A percentile compares a stretch with the other conserved stretches of the same genome.
Conservation (phyloP, 2,797 vertebrate species). For the Lepilemur ruficaudatus region DNA sequence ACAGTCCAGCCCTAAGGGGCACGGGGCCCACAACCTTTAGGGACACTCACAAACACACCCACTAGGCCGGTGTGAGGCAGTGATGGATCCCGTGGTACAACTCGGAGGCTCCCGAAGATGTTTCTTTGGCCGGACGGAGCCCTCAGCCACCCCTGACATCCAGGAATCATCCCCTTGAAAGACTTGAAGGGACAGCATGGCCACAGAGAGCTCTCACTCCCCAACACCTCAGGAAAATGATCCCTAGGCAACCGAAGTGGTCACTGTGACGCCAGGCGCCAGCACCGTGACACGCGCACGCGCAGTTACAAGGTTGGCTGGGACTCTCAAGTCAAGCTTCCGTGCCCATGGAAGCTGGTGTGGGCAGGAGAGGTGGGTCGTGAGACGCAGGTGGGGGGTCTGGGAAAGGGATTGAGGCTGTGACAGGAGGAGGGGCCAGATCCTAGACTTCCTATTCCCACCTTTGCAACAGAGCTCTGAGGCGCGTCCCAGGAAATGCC, state of each 20-base stretch:
- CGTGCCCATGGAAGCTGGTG: too few relatives aligned
- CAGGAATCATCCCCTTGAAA: background rate
- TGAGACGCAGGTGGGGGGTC: background rate
- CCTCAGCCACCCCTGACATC: background rate
- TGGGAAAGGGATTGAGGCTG: background rate
- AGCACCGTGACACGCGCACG: background rate
- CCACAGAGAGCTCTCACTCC: background rate
- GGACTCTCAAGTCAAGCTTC: too few relatives aligned
- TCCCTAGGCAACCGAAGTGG: background rate
- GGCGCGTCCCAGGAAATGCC: too few relatives aligned
- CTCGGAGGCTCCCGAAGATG: background rate
- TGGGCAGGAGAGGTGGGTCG: too few relatives aligned
- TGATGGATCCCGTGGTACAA: background rate
- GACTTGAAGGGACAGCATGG: background rate
- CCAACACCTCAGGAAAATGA: background rate
- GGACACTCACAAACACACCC: fast-evolving
- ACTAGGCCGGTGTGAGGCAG: background rate
- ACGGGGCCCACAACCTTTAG: background rate
- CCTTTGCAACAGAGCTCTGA: background rate
- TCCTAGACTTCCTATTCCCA: background rate
- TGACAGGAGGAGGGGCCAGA: too few relatives aligned
- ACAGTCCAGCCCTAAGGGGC: background rate
- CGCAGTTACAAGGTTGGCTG: background rate
- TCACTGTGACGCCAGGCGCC: background rate
- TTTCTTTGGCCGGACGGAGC: background rate